phyloP scores from a whole-genome alignment of 2,888 invertebrate species.

The Agriotes lineatus region DNA sequence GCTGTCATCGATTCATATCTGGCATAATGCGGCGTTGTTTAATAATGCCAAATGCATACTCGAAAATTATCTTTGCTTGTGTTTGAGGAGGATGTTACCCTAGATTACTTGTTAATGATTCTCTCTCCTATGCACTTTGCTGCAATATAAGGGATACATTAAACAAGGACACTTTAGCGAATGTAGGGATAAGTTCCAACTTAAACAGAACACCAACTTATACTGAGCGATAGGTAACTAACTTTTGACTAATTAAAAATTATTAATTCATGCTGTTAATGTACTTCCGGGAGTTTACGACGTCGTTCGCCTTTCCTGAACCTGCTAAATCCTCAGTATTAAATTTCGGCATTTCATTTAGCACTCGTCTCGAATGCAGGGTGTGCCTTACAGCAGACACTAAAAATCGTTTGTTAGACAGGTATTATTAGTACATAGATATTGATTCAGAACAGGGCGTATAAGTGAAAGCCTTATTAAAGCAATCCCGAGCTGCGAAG shows the following conservation, averaged over 20 bases:
- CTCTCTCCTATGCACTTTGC: neutral
- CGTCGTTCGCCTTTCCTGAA: neutral
- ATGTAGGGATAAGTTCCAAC: neutral
- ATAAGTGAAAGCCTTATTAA: conserved; percentile 18
- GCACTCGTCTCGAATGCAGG: too few relatives aligned
- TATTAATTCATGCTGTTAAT: too few relatives aligned
- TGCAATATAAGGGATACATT: neutral
- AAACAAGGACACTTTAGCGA: neutral
- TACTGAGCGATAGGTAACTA: too few relatives aligned
- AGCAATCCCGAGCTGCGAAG: conserved; percentile 4
- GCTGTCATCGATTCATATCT: neutral
- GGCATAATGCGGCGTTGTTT: neutral
- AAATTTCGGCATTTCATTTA: neutral
- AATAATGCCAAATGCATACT: neutral
- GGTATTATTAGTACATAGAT: conserved; percentile 17
- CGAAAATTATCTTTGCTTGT: neutral
- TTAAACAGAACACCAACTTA: neutral
- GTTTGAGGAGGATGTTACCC: neutral
- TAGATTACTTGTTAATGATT: conserved; percentile 1
- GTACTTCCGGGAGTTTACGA: too few relatives aligned
- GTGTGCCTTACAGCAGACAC: neutral
- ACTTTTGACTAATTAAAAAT: too few relatives aligned
- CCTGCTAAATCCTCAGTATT: neutral
- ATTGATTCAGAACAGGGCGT: conserved; percentile 21
- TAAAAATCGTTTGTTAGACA: neutral